Base-by-base conservation (phyloP, 2,113 vertebrate species). In the Lampris incognitus region DNA sequence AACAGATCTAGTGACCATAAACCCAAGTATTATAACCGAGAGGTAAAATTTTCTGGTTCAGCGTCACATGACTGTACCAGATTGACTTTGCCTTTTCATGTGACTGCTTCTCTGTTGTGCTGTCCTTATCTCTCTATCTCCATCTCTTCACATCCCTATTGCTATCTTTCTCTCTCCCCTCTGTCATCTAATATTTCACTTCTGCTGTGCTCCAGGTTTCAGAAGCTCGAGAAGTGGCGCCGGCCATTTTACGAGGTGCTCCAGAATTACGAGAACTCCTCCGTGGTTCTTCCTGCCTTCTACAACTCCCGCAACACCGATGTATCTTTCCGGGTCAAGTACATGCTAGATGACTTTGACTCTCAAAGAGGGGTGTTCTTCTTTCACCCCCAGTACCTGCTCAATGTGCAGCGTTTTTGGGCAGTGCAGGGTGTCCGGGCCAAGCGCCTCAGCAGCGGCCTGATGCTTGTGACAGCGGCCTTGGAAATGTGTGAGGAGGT, bases 271-370 rank as follows among this genome's bases (percentile, higher is more conserved):
- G 96, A 97, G 92, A 99, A 99, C 3, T 96, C 98, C 0, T 99
- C 98, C 0, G 93, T 99, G 88, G 96, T 99, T 79, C 95, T 99
- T 74, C 98, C 98, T 0, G 98, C 98, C 7, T 99, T 99, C 92
- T 99, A 99, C 93, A 99, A 98, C 92, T 96, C 96, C 0, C 96
- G 97, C 84, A 99, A 99, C 94, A 99, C 97, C 0, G 97, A 98
- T 0, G 96, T 98, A 37, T 98, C 98, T 1, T 96, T 99, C 93
- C 93, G 97, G 0, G 98, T 99, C 86, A 97, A 97, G 85, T 99
- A 98, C 10, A 96, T 97, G 88, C 92, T 99, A 90, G 98, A 99
- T 0, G 98, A 99, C 88, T 98, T 98, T 4, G 93, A 96, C 85
- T 96, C 97, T 0, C 93, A 94, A 75, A 95, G 96, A 41, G 94